Conservation (phyloP, 2,888 invertebrate genomes). For the Meganola albula region DNA sequence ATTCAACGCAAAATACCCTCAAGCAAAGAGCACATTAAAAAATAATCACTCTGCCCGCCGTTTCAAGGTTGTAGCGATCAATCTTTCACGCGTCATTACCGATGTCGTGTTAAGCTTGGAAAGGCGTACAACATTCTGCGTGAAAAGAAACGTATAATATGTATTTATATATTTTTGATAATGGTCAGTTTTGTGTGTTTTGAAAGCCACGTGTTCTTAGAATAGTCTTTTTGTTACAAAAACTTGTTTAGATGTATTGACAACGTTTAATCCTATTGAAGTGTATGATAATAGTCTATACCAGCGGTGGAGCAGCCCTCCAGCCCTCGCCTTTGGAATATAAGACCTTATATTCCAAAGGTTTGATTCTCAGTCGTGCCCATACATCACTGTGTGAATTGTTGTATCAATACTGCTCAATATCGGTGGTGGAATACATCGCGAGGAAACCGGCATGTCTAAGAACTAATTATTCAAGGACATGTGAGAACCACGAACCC, state of each 20-base stretch:
- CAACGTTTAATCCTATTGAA: slow-evolving; percentile 5
- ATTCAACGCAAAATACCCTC: slow-evolving; percentile 3
- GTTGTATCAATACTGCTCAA: no score
- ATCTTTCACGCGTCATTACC: slow-evolving; percentile 43
- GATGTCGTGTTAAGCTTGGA: slow-evolving; percentile 44
- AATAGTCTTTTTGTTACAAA: background rate
- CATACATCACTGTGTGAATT: no score
- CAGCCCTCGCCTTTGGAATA: no score
- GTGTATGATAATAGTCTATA: no score
- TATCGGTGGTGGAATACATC: no score
- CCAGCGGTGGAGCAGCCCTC: no score
- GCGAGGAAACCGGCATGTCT: no score
- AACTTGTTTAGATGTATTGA: slow-evolving; percentile 2
- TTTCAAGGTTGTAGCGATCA: slow-evolving; percentile 36
- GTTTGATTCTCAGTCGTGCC: no score
- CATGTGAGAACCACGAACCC: no score
- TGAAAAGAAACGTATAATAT: slow-evolving; percentile 27
- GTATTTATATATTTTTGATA: slow-evolving; percentile 22
- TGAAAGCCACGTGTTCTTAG: slow-evolving; percentile 19
- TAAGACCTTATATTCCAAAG: no score
- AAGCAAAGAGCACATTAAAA: slow-evolving; percentile 28
- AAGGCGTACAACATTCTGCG: slow-evolving; percentile 26
- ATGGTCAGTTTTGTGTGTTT: slow-evolving; percentile 26
- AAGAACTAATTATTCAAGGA: no score
- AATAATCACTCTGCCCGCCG: slow-evolving; percentile 34